Percentiles rank a stretch among this genome's conserved stretches.
phyloP scores from a whole-genome alignment of 2,113 vertebrate genomes.

The Thryonomys swinderianus region DNA sequence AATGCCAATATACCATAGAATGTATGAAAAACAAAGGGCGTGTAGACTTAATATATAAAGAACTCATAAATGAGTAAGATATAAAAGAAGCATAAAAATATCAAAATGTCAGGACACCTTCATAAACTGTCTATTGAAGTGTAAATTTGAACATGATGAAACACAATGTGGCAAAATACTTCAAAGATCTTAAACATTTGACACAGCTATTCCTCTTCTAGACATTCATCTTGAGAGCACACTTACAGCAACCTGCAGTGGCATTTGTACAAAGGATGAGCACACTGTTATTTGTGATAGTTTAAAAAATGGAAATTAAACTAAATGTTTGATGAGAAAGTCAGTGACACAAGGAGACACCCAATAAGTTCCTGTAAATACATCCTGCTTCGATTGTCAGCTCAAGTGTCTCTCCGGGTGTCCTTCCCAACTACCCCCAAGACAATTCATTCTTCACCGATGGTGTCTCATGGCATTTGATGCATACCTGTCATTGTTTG shows the following conservation, averaged over 20 bases:
- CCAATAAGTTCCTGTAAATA: neutral
- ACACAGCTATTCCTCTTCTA: neutral
- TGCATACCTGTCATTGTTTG: neutral
- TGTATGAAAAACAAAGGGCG: conserved; percentile 35
- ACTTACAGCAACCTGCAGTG: neutral
- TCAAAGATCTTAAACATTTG: conserved; percentile 18
- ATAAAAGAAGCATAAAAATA: conserved; percentile 24
- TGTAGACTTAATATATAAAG: conserved; percentile 36
- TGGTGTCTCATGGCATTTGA: neutral
- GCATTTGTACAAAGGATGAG: neutral
- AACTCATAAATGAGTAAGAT: conserved; percentile 52
- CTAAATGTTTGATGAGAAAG: conserved; percentile 31
- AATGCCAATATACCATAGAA: neutral
- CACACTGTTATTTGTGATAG: neutral
- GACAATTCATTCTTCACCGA: neutral
- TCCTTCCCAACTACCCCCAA: neutral
- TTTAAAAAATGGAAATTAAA: conserved; percentile 22
- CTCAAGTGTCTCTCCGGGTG: neutral
- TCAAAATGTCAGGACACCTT: neutral
- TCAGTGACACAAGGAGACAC: neutral
- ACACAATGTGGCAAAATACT: neutral
- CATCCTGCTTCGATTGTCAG: neutral
- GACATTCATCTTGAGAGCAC: conserved; percentile 32
- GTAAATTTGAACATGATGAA: conserved; percentile 17
- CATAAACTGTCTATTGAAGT: neutral